Evolutionary conservation across 2,888 invertebrate species (phyloP).

Genomic region (Muschampia plurimacula): DNA sequence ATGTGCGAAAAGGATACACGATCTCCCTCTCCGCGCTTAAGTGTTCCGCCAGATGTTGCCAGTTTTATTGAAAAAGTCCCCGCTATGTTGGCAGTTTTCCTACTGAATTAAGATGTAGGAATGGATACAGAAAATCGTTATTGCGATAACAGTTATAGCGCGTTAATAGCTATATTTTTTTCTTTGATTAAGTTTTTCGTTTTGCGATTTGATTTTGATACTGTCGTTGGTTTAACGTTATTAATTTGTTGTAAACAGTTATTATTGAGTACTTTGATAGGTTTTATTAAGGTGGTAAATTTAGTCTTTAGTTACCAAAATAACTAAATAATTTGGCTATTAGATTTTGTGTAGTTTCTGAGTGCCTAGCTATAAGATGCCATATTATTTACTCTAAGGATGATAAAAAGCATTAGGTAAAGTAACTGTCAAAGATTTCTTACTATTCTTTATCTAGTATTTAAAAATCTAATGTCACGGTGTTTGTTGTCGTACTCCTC

Average conservation of each 20-base stretch:
- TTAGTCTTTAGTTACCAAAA: too few species aligned
- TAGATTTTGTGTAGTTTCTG: too few species aligned
- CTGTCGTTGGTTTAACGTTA: too few species aligned
- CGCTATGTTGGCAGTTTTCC: constrained; percentile 76
- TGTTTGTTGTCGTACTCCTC: too few species aligned
- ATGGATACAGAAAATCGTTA: constrained; percentile 58
- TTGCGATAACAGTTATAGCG: constrained; percentile 55
- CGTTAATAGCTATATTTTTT: constrained; percentile 53
- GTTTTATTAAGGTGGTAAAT: background rate
- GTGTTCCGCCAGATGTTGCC: constrained; percentile 80
- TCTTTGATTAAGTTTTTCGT: constrained; percentile 46
- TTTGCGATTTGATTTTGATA: background rate
- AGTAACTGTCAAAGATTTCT: too few species aligned
- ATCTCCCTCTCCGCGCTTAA: constrained; percentile 75
- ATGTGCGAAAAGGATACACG: constrained; percentile 52
- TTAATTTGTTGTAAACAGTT: background rate
- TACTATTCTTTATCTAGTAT: too few species aligned
- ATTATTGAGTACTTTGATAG: background rate
- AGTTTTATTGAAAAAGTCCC: constrained; percentile 84
- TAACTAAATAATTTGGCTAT: too few species aligned
- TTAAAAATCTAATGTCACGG: too few species aligned
- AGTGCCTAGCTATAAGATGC: too few species aligned
- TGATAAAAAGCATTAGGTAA: too few species aligned
- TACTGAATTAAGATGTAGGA: constrained; percentile 82
- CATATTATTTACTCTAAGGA: too few species aligned